Evolutionary conservation across 2,113 vertebrate species (phyloP).

Genomic region (Bos taurus): DNA sequence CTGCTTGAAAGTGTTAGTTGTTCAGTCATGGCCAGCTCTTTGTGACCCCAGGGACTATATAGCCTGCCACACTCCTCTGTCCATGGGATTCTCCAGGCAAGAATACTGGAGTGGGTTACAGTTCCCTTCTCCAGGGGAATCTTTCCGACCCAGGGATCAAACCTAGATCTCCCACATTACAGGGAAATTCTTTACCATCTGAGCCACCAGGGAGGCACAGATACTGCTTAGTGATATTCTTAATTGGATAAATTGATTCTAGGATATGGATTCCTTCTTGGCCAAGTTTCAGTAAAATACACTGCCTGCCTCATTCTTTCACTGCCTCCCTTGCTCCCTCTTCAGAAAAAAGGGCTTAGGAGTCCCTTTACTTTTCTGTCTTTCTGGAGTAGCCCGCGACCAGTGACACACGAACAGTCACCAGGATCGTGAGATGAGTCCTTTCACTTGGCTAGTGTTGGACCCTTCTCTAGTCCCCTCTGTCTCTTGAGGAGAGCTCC

Average conservation of each 20-base stretch:
- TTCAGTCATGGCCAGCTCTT: neutral
- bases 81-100: neutral
- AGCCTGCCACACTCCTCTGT: neutral
- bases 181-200: neutral
- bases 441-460: neutral
- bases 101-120: neutral
- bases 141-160: neutral
- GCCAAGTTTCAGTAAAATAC: neutral
- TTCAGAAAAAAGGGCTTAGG: neutral
- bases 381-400: neutral
- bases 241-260: neutral
- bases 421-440: neutral
- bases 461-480: too few relatives aligned
- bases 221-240: neutral
- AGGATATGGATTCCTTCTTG: neutral
- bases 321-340: neutral
- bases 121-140: neutral
- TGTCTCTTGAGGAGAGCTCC: neutral
- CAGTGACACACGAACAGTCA: neutral
- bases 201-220: neutral
- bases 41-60: neutral
- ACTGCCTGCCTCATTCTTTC: neutral
- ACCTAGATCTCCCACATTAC: neutral
- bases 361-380: neutral
- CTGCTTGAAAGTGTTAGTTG: neutral